A percentile compares a stretch with the other conserved stretches of the same genome.
phyloP scores from a whole-genome alignment of 2,797 vertebrate genomes.

The Pantherophis alleghaniensis region DNA sequence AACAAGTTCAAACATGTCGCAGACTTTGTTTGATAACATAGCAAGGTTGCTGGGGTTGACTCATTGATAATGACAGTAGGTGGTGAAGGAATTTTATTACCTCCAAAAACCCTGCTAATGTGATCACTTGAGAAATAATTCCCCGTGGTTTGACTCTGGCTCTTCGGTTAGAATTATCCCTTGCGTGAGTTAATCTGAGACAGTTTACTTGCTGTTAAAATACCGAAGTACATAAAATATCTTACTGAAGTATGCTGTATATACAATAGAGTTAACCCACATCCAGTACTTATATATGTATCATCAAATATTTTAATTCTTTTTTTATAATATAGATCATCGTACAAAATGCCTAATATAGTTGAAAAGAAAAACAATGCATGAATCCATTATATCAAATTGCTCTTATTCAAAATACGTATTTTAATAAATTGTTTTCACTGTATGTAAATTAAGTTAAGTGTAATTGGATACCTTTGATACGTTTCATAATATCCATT shows the following conservation, averaged over 20 bases:
- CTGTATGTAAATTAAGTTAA: background rate
- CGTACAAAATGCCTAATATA: background rate
- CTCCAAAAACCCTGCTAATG: background rate
- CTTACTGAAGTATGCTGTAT: background rate
- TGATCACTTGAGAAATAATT: background rate
- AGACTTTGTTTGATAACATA: background rate
- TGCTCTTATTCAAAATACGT: background rate
- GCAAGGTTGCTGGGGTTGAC: background rate
- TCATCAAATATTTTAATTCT: background rate
- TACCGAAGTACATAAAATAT: background rate
- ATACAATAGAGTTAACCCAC: background rate
- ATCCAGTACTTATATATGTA: background rate
- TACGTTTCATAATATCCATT: background rate
- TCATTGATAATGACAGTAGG: background rate
- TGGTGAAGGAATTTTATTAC: background rate
- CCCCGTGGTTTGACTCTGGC: background rate
- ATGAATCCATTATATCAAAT: background rate
- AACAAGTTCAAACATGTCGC: background rate
- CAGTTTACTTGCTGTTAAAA: background rate
- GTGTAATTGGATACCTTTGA: background rate
- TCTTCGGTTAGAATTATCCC: background rate
- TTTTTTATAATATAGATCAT: background rate
- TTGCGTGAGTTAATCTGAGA: background rate
- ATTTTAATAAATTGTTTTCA: background rate
- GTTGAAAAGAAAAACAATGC: background rate